Base-by-base conservation (phyloP, 2,113 vertebrate genomes). In the Procavia capensis region DNA sequence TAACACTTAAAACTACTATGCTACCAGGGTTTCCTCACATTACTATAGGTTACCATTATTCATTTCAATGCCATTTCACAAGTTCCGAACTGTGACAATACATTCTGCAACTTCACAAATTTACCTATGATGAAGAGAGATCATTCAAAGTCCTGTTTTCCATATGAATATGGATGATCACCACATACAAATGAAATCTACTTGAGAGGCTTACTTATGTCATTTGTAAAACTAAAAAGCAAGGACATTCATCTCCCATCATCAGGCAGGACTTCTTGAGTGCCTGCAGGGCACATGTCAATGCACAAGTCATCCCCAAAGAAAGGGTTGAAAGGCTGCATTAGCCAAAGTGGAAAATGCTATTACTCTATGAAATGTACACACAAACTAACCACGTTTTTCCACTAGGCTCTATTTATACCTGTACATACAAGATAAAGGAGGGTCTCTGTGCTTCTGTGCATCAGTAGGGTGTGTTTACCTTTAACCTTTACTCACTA, bases 371-470 rank as follows among this genome's bases (percentile, higher is more conserved):
- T 88, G 74, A 97, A 96, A 96, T 95, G 94, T 20, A 95, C 78
- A 80, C 90, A 97, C 96, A 94, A 95, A 93, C 72, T 85, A 91
- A 86, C 89, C 75, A 78, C 22, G 94, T 88, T 97, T 97, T 97
- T 93, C 87, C 85, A 57, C 41, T 7, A 22, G 96, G 94, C 95
- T 96, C 84, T 96, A 66, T 75, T 82, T 96, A 75, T 95, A 72
- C 50, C 50, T 54, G 50, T 54, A 54, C 93, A 94, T 92, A 95
- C 13, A 89, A 94, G 91, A 96, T 72, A 93, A 95, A 94, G 93
- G 61, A 97, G 94, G 31, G 10, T 85, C 61, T 25, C 95, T 63
- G 29, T 78, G 61, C 61, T 97, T 94, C 93, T 97, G 47, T 93
- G 66, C 94, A 81, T 85, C 57, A 41, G 80, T 82, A 86, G 87